Base-by-base conservation (phyloP, 2,797 vertebrate genomes). In the Halcyon leucocephala region DNA sequence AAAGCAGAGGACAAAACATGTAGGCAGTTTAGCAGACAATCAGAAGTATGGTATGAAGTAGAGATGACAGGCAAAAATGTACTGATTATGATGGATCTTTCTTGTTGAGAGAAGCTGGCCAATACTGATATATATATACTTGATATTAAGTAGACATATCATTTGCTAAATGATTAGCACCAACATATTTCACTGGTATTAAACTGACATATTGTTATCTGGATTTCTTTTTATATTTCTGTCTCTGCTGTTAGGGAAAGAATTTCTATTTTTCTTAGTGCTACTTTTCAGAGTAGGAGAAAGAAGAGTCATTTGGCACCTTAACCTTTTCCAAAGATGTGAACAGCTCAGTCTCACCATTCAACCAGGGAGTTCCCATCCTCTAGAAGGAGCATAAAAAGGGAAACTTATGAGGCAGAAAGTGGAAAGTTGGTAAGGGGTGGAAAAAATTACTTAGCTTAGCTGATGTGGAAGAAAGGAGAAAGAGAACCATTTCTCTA, bases 281-380 rank as follows among this genome's bases (percentile, higher is more conserved):
- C 4, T 86, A n/a, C 51, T 60, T 84, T 73, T 79, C 79, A 55
- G 39, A 62, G 24, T 10, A 66, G 77, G 39, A 64, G 80, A 97
- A 95, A 93, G 73, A 69, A 24, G 1, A 93, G 70, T 94, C 66
- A 89, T 89, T 91, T 96, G 80, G 73, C 51, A 79, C n/a, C n/a
- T 86, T 80, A 90, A 60, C 33, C 80, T 95, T 96, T 96, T 93
- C 93, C 94, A 82, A 91, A 76, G 21, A 22, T 20, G 9, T 9
- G 33, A 90, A 93, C 77, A 89, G 20, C 85, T 96, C 91, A 96
- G 29, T 48, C 73, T 89, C 91, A 55, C 77, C 67, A 39, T 93
- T 82, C 80, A 90, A n/a, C 24, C 55, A 82, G 31, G 14, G 55
- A 90, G n/a, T 66, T 39, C n/a, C n/a, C 55, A 57, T 33, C 33